phyloP scores from a whole-genome alignment of 2,113 vertebrate genomes.

The Ceuthmochares aereus region DNA sequence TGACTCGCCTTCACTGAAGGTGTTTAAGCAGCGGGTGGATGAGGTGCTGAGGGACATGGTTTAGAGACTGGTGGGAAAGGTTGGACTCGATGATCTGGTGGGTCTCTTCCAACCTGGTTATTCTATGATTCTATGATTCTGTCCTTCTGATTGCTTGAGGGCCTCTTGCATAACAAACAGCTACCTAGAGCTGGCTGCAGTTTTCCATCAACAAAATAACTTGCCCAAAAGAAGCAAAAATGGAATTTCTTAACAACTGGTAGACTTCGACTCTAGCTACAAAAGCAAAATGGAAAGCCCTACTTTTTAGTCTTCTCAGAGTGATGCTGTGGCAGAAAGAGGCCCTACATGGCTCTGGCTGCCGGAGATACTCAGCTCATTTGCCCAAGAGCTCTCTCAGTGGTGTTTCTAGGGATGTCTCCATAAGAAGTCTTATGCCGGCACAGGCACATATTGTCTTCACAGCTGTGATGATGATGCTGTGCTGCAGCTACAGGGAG shows the following conservation, averaged over 20 bases:
- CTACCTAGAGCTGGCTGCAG: not conserved
- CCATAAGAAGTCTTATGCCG: not conserved
- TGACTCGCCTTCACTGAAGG: no score
- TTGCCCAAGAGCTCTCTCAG: not conserved
- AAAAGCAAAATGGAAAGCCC: not conserved
- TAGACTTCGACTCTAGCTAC: not conserved
- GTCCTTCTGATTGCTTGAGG: not conserved
- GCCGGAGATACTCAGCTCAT: not conserved
- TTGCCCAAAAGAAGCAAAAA: not conserved
- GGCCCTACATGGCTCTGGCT: not conserved
- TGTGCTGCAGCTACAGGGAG: not conserved
- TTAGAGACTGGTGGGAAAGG: no score
- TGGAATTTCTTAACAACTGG: not conserved
- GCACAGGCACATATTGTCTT: not conserved
- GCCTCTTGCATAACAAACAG: not conserved
- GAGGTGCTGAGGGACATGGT: no score
- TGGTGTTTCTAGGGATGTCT: not conserved
- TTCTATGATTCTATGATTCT: no score
- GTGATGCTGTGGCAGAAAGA: rapidly evolving
- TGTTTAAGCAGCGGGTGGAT: no score
- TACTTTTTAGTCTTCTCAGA: not conserved
- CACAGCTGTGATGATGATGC: not conserved
- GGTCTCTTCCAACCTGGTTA: no score
- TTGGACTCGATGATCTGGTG: no score
- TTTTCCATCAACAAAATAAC: not conserved